These are phyloP conservation scores for Athripsodes cinereus DNA, from an alignment of 2,888 invertebrate species.

Conservation along the genomic window DNA sequence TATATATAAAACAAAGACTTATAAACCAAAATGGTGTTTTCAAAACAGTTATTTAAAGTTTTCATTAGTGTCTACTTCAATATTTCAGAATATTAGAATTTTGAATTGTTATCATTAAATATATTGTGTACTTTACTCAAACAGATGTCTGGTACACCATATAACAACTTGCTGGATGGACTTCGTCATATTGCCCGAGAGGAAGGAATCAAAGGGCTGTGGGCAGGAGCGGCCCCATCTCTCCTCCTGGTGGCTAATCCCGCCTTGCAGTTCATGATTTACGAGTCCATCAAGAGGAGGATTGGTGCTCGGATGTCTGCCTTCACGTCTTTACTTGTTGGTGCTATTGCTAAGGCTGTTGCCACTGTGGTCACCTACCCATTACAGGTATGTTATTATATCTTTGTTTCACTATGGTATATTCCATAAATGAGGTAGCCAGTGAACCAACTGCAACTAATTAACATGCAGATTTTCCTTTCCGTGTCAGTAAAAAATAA, in stretches of 20 bases:
- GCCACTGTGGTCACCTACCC: slow-evolving; percentile 89
- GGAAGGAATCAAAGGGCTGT: slow-evolving; percentile 71
- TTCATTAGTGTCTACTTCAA: too few species aligned
- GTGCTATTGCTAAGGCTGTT: slow-evolving; percentile 79
- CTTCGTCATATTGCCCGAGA: slow-evolving; percentile 61
- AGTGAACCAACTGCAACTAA: too few species aligned
- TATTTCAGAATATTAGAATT: too few species aligned
- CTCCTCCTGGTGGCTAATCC: slow-evolving; percentile 84
- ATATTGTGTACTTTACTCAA: too few species aligned
- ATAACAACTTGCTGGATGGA: slow-evolving; percentile 55
- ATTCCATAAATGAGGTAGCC: too few species aligned
- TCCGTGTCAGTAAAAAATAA: too few species aligned
- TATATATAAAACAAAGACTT: too few species aligned
- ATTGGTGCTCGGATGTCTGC: slow-evolving; percentile 53
- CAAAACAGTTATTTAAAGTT: too few species aligned
- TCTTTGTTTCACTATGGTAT: too few species aligned
- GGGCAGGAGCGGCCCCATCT: slow-evolving; percentile 81
- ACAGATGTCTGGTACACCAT: slow-evolving; percentile 37
- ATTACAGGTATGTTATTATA: slow-evolving; percentile 51
- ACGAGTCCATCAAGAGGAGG: slow-evolving; percentile 76
- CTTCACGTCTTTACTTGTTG: slow-evolving; percentile 60
- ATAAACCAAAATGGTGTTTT: too few species aligned
- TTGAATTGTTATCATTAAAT: too few species aligned
- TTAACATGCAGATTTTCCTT: too few species aligned
- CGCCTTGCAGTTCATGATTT: slow-evolving; percentile 88